Conservation (phyloP, 2,888 invertebrate species). For the Polyploca ridens region DNA sequence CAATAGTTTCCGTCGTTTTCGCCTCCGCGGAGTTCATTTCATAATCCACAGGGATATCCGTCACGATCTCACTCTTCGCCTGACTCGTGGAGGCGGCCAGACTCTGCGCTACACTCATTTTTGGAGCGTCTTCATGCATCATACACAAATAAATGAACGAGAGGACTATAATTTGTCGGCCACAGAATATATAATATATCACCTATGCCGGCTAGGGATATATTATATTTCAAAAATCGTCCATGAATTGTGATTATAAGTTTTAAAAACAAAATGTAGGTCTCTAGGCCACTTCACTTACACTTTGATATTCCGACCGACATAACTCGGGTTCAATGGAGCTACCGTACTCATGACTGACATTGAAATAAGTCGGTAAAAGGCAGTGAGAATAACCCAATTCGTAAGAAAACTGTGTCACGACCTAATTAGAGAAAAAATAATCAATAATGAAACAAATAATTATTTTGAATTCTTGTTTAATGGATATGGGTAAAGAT, state of each 20-base stretch:
- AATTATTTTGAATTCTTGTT: slow-evolving; percentile 18
- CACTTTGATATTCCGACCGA: slow-evolving; percentile 91
- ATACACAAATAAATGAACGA: slow-evolving; percentile 75
- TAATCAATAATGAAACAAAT: slow-evolving; percentile 15
- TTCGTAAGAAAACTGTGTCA: slow-evolving; percentile 72
- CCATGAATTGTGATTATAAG: slow-evolving; percentile 61
- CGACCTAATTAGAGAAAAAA: slow-evolving; percentile 60
- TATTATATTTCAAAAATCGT: slow-evolving; percentile 86
- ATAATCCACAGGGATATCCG: slow-evolving; percentile 76
- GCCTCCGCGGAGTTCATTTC: slow-evolving; percentile 72
- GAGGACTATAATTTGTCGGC: slow-evolving; percentile 63
- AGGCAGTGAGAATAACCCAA: slow-evolving; percentile 81
- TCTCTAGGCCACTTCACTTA: slow-evolving; percentile 95
- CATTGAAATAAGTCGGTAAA: slow-evolving; percentile 84
- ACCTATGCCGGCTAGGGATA: slow-evolving; percentile 72
- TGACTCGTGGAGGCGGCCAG: slow-evolving; percentile 86
- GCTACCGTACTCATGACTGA: slow-evolving; percentile 87
- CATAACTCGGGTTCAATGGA: slow-evolving; percentile 89
- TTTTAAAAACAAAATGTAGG: slow-evolving; percentile 88
- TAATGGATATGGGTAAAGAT: slow-evolving; percentile 11
- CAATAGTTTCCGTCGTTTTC: slow-evolving; percentile 79
- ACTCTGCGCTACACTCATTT: slow-evolving; percentile 87
- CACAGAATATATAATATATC: slow-evolving; percentile 60
- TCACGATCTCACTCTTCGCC: slow-evolving; percentile 74
- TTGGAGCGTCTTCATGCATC: slow-evolving; percentile 89